A percentile compares a stretch with the other conserved stretches of the same genome.
Evolutionary conservation across 2,888 invertebrate species (phyloP).

Genomic region (Leistus spinibarbis): DNA sequence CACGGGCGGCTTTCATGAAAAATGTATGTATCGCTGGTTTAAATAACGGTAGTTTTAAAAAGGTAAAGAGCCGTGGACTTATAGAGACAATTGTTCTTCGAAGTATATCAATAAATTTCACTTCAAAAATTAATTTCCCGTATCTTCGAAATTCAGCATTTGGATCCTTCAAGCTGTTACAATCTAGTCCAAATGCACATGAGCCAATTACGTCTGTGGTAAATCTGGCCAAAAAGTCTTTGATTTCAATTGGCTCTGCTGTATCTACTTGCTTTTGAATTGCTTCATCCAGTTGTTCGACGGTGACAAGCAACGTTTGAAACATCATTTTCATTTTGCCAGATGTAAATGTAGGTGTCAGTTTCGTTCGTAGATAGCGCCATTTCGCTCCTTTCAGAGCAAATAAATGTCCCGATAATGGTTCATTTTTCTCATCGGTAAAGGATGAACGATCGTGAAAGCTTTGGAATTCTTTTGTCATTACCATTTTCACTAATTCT

Average conservation of each 20-base stretch:
- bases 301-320: conserved; percentile 61
- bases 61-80: neutral
- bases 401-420: conserved; percentile 64
- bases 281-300: conserved; percentile 55
- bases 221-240: neutral
- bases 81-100: too few species aligned
- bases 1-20: neutral
- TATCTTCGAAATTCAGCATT: neutral
- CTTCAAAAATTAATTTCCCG: neutral
- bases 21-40: neutral
- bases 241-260: neutral
- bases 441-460: conserved; percentile 68
- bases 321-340: conserved; percentile 70
- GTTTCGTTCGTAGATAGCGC: conserved; percentile 65
- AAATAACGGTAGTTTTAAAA: neutral
- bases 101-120: neutral
- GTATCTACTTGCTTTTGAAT: neutral
- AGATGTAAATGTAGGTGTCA: conserved; percentile 69
- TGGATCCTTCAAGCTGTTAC: neutral
- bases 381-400: conserved; percentile 62
- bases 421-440: conserved; percentile 63
- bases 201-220: conserved; percentile 2
- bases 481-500: conserved; percentile 53
- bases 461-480: conserved; percentile 65
- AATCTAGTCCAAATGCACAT: neutral